phyloP scores from a whole-genome alignment of 2,888 invertebrate genomes.

The Embidobia sp. region DNA sequence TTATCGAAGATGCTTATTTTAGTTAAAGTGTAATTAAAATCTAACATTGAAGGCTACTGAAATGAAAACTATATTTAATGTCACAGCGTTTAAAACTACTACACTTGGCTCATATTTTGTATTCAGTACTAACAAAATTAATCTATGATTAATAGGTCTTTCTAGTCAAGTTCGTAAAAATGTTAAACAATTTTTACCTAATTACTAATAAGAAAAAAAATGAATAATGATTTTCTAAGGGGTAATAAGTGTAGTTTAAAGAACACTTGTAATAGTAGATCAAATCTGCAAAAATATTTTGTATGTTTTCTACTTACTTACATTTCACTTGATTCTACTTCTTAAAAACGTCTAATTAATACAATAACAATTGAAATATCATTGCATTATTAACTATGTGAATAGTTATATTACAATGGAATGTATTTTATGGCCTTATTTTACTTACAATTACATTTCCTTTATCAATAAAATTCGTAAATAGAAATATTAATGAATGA shows the following conservation, averaged over 20 bases:
- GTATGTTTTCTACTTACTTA: conserved; percentile 39
- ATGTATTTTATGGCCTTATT: no score
- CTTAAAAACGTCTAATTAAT: conserved; percentile 41
- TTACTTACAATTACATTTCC: no score
- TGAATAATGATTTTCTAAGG: neutral
- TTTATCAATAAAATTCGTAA: no score
- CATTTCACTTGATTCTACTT: conserved; percentile 41
- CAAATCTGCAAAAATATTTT: conserved; percentile 4
- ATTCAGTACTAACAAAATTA: no score
- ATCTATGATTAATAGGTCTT: no score
- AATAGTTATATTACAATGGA: conserved; percentile 5
- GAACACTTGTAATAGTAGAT: neutral
- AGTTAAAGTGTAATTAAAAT: conserved; percentile 15
- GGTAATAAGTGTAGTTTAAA: conserved; percentile 4
- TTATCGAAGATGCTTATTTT: conserved; percentile 12
- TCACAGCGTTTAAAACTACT: conserved; percentile 2
- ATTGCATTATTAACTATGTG: conserved; percentile 45
- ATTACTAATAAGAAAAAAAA: neutral
- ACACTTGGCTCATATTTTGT: neutral
- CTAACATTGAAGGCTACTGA: conserved; percentile 27
- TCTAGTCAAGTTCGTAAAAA: no score
- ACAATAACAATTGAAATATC: conserved; percentile 39
- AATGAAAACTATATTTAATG: conserved; percentile 19
- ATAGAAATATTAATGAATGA: no score
- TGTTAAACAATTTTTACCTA: neutral